These are phyloP conservation scores for Orthonyx spaldingii DNA, from an alignment of 2,113 vertebrate species.

Conservation along the genomic window DNA sequence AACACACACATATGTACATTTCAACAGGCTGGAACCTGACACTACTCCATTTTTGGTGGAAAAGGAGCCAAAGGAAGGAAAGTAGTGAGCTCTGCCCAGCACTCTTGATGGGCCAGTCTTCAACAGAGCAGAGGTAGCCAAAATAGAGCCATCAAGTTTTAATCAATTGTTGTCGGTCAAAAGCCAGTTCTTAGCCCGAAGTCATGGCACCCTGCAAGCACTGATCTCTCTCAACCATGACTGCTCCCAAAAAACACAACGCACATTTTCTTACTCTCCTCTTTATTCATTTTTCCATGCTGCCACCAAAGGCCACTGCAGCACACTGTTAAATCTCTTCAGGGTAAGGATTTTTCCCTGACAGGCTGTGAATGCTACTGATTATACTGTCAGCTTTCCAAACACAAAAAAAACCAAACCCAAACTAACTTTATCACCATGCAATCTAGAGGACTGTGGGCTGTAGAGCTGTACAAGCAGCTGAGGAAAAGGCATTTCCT, in stretches of 20 bases:
- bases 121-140: not conserved
- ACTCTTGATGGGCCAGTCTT: not conserved
- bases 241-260: not conserved
- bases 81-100: not conserved
- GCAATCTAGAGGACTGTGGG: not conserved
- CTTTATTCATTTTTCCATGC: not conserved
- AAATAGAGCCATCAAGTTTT: not conserved
- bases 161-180: not conserved
- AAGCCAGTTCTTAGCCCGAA: not conserved
- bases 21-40: not conserved
- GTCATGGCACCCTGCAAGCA: accelerated
- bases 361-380: not conserved
- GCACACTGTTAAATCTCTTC: not conserved
- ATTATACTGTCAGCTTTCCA: not conserved
- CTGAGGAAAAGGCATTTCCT: not conserved
- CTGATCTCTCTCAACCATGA: not conserved
- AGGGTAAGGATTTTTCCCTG: not conserved
- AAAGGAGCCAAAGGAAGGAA: not conserved
- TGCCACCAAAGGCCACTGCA: not conserved
- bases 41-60: not conserved
- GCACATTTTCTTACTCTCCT: not conserved
- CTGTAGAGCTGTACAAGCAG: not conserved
- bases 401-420: not conserved
- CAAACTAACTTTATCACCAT: not conserved
- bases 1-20: not conserved